Base-by-base conservation (phyloP, 2,888 invertebrate species). In the Megaustenia siamemsis region DNA sequence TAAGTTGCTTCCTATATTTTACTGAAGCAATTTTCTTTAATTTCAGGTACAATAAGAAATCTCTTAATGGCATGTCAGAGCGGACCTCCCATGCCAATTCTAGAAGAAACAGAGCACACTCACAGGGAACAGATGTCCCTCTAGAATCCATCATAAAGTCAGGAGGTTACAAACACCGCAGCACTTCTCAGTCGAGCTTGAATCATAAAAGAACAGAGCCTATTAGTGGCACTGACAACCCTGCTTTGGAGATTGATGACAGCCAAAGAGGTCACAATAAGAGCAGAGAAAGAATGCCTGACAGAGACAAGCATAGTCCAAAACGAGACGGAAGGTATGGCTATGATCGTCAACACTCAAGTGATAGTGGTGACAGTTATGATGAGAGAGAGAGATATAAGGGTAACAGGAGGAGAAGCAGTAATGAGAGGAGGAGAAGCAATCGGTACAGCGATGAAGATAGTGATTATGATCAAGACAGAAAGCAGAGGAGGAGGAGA, bases 41-140 rank as follows among this genome's bases (percentile, higher is more conserved):
- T 78, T 83, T 40, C 60, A 56, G 56, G 40, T 38, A 38, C 10
- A 53, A 45, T 10, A 40, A 35, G 60, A 80, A 53, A 45, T 24
- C n/a, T 40, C 24, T 24, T 40, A 81, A 84, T 38, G 80, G 76
- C 32, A 49, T 35, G 32, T 80, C 81, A 5, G 84, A 84, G 56
- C 8, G 32, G n/a, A 68, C 81, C 0, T 49, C 32, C 32, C 56
- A 66, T n/a, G 80, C 80, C 24, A 75, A 28, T 24, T 4, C 63
- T 63, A 15, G 49, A 60, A 83, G 56, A 49, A 56, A 49, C 32
- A 43, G 43, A 24, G 53, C 66, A 35, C 43, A 28, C 3, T 66
- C 49, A 24, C 35, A 45, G 49, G 76, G 63, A 32, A 60, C 28
- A 32, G 81, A 49, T 49, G 21, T 32, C 6, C 35, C 43, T 40